Conservation (phyloP, 2,113 vertebrate species). For the Cyprinus carpio region DNA sequence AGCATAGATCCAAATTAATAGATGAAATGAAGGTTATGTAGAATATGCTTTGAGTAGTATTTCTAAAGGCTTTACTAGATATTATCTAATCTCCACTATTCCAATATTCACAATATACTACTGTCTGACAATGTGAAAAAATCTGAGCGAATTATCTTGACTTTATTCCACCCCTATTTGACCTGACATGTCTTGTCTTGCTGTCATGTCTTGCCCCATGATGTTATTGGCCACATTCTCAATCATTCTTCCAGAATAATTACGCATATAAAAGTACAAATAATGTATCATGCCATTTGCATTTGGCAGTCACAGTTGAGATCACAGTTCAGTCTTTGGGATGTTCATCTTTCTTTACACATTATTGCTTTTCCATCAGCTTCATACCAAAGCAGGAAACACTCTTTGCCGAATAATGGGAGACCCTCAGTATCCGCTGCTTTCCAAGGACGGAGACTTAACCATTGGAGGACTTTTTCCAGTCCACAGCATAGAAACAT, state of each 20-base stretch:
- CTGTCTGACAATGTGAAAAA: not conserved
- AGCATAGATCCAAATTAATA: too few species aligned
- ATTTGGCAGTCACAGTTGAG: not conserved
- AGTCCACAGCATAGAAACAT: not conserved
- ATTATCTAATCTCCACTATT: not conserved
- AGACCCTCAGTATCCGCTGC: not conserved
- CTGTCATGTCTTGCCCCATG: not conserved
- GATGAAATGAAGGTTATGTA: too few species aligned
- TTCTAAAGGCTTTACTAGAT: not conserved
- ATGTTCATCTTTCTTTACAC: not conserved
- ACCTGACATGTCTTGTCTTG: not conserved
- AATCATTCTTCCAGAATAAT: not conserved
- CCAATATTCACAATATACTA: not conserved
- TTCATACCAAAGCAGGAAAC: not conserved
- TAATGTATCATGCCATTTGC: not conserved
- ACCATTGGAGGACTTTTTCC: conserved; percentile 4
- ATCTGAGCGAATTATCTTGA: not conserved
- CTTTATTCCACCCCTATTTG: not conserved
- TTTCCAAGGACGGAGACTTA: conserved; percentile 9
- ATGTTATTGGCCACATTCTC: not conserved
- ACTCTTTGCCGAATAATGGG: not conserved
- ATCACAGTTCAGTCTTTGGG: not conserved
- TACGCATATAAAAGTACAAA: not conserved
- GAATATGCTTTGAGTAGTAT: not conserved
- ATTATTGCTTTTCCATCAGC: not conserved